phyloP scores from a whole-genome alignment of 2,888 invertebrate species.

The Argyresthia albistria region DNA sequence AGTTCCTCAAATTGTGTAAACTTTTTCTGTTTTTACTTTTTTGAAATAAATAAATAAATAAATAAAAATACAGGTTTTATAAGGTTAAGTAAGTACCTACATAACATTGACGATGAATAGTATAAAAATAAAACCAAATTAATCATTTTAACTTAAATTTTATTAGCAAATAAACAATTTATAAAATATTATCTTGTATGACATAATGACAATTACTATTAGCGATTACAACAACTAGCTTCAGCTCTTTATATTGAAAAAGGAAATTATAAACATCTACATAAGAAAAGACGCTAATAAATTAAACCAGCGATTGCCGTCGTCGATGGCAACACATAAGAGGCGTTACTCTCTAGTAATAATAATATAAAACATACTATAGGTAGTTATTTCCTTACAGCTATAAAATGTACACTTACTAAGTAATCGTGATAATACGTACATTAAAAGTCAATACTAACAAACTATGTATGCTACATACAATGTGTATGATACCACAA shows the following conservation, averaged over 20 bases:
- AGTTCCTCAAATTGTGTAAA: too few relatives aligned
- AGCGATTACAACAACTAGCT: conserved; percentile 56
- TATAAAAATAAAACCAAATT: not conserved
- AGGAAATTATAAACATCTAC: conserved; percentile 63
- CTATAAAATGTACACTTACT: conserved; percentile 64
- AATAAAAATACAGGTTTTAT: too few relatives aligned
- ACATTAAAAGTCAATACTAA: conserved; percentile 21
- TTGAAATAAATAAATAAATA: too few relatives aligned
- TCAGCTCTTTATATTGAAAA: conserved; percentile 37
- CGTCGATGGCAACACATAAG: conserved; percentile 47
- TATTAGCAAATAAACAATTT: conserved; percentile 73
- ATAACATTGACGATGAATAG: not conserved
- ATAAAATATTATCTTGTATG: conserved; percentile 68
- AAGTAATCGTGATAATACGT: conserved; percentile 52
- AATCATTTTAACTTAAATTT: conserved; percentile 72
- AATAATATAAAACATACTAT: conserved; percentile 69
- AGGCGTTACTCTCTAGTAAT: conserved; percentile 38
- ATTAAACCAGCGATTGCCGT: conserved; percentile 59
- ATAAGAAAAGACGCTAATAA: conserved; percentile 68
- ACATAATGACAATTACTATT: conserved; percentile 41
- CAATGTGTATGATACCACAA: conserved; percentile 36
- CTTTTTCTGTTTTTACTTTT: too few relatives aligned
- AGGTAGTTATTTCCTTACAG: conserved; percentile 49
- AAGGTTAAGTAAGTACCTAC: too few relatives aligned
- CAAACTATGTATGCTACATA: too few relatives aligned